Percentiles rank a stretch among this genome's conserved stretches.
These are phyloP conservation scores for Sakesphorus luctuosus DNA, from an alignment of 2,113 vertebrate species.

Conservation along the genomic window DNA sequence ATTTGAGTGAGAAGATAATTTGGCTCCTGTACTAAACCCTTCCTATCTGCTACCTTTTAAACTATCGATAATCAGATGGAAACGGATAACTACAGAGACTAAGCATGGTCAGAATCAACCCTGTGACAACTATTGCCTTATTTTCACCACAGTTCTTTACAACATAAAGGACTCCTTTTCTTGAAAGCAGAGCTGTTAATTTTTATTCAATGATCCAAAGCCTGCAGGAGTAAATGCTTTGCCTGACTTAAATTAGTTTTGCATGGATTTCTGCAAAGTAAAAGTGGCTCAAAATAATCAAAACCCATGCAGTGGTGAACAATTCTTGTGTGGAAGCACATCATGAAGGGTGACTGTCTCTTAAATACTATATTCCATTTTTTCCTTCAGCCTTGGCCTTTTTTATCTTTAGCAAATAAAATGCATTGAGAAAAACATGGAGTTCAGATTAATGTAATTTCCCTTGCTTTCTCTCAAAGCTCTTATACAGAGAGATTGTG, in stretches of 20 bases:
- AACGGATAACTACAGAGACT: neutral
- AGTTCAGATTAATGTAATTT: slow-evolving; percentile 48
- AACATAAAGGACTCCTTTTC: neutral
- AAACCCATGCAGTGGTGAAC: neutral
- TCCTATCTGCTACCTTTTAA: neutral
- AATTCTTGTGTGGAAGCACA: neutral
- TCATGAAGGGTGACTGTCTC: neutral
- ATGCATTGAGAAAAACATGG: neutral
- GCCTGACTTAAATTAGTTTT: neutral
- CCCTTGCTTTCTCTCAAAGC: slow-evolving; percentile 19
- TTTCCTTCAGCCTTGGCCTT: neutral
- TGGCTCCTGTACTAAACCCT: neutral
- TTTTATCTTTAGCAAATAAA: neutral
- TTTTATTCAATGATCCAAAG: neutral
- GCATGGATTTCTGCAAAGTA: neutral
- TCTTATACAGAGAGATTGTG: slow-evolving; percentile 1
- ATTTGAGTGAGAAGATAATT: neutral
- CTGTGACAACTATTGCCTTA: neutral
- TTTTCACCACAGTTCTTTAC: neutral
- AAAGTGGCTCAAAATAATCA: neutral
- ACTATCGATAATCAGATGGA: neutral
- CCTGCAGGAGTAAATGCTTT: neutral
- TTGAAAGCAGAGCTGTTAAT: neutral
- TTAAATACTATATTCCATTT: neutral
- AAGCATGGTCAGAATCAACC: neutral